Percentiles rank a stretch among this genome's conserved stretches.
Evolutionary conservation across 2,113 vertebrate species (phyloP).

Genomic region (Stegostoma tigrinum): DNA sequence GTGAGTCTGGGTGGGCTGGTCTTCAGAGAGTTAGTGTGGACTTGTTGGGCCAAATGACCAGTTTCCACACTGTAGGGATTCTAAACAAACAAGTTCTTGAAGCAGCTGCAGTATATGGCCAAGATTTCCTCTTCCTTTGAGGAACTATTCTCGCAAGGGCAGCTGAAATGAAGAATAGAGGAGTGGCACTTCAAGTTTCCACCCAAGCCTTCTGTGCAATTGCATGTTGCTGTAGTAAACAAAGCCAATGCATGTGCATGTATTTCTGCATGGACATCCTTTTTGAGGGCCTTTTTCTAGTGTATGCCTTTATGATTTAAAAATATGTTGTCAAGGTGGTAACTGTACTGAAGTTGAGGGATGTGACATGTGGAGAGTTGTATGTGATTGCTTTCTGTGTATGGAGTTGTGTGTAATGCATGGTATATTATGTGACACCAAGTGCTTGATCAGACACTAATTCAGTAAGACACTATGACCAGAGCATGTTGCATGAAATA

Average conservation of each 20-base stretch:
- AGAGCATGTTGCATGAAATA: neutral
- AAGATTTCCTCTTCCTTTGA: neutral
- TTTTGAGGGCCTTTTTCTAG: neutral
- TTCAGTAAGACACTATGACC: neutral
- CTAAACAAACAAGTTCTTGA: neutral
- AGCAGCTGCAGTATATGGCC: neutral
- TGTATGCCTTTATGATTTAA: neutral
- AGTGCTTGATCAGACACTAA: neutral
- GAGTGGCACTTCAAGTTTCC: neutral
- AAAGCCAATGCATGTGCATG: neutral
- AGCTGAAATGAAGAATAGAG: neutral
- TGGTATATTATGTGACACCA: neutral
- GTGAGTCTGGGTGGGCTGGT: too few relatives aligned
- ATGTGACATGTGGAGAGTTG: neutral
- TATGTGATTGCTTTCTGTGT: neutral
- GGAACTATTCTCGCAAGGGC: neutral
- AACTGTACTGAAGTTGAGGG: neutral
- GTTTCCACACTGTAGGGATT: too few relatives aligned
- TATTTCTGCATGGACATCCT: neutral
- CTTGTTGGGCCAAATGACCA: too few relatives aligned
- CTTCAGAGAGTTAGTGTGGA: too few relatives aligned
- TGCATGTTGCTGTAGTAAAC: neutral
- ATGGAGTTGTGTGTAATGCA: neutral
- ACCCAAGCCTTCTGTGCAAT: neutral
- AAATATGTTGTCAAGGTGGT: neutral